phyloP scores from a whole-genome alignment of 2,113 vertebrate genomes.

The Bujurquina vittata region DNA sequence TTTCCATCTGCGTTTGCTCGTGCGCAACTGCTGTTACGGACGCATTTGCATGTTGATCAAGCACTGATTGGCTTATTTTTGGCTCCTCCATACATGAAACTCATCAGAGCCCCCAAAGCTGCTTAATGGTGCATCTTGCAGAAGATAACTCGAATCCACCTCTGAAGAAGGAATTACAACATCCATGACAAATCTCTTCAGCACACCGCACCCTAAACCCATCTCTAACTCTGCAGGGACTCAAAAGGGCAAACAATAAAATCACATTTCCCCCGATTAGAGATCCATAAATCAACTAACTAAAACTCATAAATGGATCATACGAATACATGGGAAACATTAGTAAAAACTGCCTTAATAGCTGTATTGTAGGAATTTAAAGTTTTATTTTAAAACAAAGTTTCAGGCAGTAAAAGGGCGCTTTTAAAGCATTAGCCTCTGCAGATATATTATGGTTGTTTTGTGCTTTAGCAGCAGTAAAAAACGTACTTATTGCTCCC shows the following conservation, averaged over 20 bases:
- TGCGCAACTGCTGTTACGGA: neutral
- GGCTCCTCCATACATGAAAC: neutral
- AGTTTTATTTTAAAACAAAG: slow-evolving; percentile 29
- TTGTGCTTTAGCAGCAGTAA: slow-evolving; percentile 47
- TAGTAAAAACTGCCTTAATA: neutral
- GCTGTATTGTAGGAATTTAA: neutral
- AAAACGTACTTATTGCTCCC: slow-evolving; percentile 35
- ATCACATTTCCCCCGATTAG: neutral
- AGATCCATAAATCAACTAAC: neutral
- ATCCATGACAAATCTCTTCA: slow-evolving; percentile 16
- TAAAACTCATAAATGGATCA: neutral
- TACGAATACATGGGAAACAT: neutral
- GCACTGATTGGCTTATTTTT: slow-evolving; percentile 4
- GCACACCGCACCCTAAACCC: neutral
- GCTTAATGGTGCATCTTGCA: slow-evolving; percentile 4
- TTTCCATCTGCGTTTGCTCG: slow-evolving; percentile 22
- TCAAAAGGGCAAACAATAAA: neutral
- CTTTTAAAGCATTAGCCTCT: slow-evolving; percentile 38
- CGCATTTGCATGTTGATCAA: slow-evolving; percentile 8
- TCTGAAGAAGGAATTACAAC: slow-evolving; percentile 8
- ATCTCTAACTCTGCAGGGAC: neutral
- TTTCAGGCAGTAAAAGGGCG: neutral
- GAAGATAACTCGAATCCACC: neutral
- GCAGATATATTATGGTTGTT: slow-evolving; percentile 46
- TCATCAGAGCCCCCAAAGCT: slow-evolving; percentile 16